Base-by-base conservation (phyloP, 2,113 vertebrate genomes). In the Oncorhynchus tshawytscha region DNA sequence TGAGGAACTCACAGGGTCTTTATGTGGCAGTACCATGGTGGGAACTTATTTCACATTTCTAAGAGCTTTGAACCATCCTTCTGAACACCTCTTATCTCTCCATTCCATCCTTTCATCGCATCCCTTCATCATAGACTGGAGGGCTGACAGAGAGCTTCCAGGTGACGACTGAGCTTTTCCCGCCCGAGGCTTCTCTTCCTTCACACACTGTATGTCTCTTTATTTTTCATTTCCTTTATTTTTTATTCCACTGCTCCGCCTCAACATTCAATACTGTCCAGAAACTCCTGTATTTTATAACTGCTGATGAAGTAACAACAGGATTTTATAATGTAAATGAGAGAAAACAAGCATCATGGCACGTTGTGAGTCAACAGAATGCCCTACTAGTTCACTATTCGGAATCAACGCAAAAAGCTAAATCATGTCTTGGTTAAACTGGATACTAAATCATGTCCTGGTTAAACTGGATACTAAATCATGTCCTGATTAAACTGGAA, bases 61-160 rank as follows among this genome's bases (percentile, higher is more conserved):
- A 62, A 25, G 29, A 31, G 29, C 29, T 5, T 89, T 88, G 83
- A 90, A 90, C 76, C 29, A 31, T 31, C 29, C 29, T 31, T 31
- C 29, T 31, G 29, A 31, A 5, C 29, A 31, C 29, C 29, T 31
- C 78, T 85, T 87, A 88, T 82, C 84, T 81, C 78, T 73, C 73
- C 74, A 74, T 80, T 83, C 1, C 89, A 88, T 81, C 85, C 83
- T 75, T 73, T 72, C 76, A 73, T 81, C 84, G 83, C 88, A 88
- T 82, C 85, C 81, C 76, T 73, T 71, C 77, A 74, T 81, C 84
- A 78, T 57, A 81, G 74, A 84, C 82, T 79, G 80, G 67, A 39
- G 76, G 76, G 70, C 79, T 85, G 85, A 81, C 62, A 48, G 77
- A 83, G 88, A 84, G 88, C 82, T 89, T 89, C 81, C 85, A 88